Conservation (phyloP, 2,797 vertebrate species). For the Merluccius polli region DNA sequence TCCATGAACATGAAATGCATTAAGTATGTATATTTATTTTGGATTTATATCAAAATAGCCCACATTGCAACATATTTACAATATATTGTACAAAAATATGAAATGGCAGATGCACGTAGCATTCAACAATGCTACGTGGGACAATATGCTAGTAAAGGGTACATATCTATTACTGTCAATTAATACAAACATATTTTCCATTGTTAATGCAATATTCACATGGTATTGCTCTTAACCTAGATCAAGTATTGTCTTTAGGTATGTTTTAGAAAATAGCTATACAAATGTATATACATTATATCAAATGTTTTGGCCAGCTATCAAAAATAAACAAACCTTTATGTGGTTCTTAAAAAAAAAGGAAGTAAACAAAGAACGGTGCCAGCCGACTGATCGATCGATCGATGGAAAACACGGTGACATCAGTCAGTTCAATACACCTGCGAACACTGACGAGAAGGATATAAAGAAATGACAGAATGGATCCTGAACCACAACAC, state of each 20-base stretch:
- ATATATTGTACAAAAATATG: slow-evolving; percentile 72
- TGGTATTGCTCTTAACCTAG: slow-evolving; percentile 21
- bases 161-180: slow-evolving; percentile 26
- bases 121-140: slow-evolving; percentile 30
- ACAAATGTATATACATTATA: slow-evolving; percentile 66
- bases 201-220: slow-evolving; percentile 41
- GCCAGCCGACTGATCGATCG: not conserved
- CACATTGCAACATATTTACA: slow-evolving; percentile 77
- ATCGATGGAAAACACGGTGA: slow-evolving; percentile 16
- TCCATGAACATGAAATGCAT: slow-evolving; percentile 48
- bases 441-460: slow-evolving; percentile 46
- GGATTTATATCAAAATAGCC: slow-evolving; percentile 76
- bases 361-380: slow-evolving; percentile 8
- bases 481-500: slow-evolving; percentile 31
- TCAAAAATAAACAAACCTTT: slow-evolving; percentile 47
- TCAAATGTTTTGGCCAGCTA: slow-evolving; percentile 34
- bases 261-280: slow-evolving; percentile 53
- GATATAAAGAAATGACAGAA: slow-evolving; percentile 46
- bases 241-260: slow-evolving; percentile 40
- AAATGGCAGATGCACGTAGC: slow-evolving; percentile 41
- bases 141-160: slow-evolving; percentile 16
- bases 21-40: slow-evolving; percentile 71
- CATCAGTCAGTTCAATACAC: slow-evolving; percentile 59
- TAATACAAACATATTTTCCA: slow-evolving; percentile 34
- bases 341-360: slow-evolving; percentile 33